Evolutionary conservation across 1,140 invertebrate species (phyloP).

Genomic region (Drosophila lacteicornis): DNA sequence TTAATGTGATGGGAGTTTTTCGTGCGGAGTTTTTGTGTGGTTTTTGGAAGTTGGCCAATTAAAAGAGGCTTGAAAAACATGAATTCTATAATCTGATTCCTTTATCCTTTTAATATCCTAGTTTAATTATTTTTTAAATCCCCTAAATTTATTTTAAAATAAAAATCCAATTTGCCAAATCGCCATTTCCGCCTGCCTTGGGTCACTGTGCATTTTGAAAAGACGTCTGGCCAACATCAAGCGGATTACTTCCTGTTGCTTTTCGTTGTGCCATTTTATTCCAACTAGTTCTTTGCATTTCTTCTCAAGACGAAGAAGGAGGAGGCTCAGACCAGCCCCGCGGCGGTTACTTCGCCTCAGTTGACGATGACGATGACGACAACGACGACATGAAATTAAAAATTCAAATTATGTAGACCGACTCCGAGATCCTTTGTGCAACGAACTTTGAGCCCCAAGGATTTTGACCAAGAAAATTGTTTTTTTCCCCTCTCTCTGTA

Average conservation of each 20-base stretch:
- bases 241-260: conserved; percentile 68
- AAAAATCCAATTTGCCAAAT: not conserved
- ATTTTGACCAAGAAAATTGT: conserved; percentile 39
- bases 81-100: too few species aligned
- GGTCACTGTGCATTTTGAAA: conserved; percentile 32
- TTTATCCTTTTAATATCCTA: too few species aligned
- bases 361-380: conserved; percentile 2
- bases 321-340: conserved; percentile 14
- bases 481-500: not conserved
- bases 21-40: not conserved
- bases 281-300: conserved; percentile 26
- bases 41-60: too few species aligned
- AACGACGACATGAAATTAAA: conserved; percentile 57
- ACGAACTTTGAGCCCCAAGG: conserved; percentile 21
- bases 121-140: not conserved
- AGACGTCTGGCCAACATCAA: conserved; percentile 29
- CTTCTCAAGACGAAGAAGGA: conserved; percentile 3
- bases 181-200: not conserved
- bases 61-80: too few species aligned
- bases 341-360: conserved; percentile 20
- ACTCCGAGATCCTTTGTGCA: conserved; percentile 26
- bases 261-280: conserved; percentile 60
- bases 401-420: conserved; percentile 59
- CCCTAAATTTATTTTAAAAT: not conserved
- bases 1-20: not conserved